A percentile compares a stretch with the other conserved stretches of the same genome.
phyloP scores from a whole-genome alignment of 2,888 invertebrate genomes.

The Frankliniella fusca region DNA sequence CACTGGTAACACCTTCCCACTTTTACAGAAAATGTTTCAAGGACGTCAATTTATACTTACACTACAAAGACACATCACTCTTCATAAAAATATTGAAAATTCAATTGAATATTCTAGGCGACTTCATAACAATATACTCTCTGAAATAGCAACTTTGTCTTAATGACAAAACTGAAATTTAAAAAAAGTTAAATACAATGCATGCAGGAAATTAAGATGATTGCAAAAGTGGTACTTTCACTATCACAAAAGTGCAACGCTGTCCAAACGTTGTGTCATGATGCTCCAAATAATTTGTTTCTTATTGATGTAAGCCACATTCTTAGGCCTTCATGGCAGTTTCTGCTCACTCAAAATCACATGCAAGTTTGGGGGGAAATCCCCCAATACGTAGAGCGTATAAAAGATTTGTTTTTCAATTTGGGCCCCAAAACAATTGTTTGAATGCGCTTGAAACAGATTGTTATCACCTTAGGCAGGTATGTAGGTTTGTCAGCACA shows the following conservation, averaged over 20 bases:
- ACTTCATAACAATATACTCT: background rate
- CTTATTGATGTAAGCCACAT: too few relatives aligned
- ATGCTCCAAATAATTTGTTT: too few relatives aligned
- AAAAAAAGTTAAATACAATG: background rate
- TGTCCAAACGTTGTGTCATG: too few relatives aligned
- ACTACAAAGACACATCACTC: background rate
- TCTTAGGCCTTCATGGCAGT: background rate
- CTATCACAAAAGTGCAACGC: background rate
- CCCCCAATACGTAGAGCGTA: too few relatives aligned
- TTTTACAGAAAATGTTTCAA: background rate
- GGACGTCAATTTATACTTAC: background rate
- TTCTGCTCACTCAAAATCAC: background rate
- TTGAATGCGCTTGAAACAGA: too few relatives aligned
- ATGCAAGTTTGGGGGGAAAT: too few relatives aligned
- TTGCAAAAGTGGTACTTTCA: background rate
- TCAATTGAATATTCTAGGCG: slow-evolving; percentile 14
- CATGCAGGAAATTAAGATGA: background rate
- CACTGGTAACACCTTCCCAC: background rate
- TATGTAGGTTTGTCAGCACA: too few relatives aligned
- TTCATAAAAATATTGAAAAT: slow-evolving; percentile 25
- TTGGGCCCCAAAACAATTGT: too few relatives aligned
- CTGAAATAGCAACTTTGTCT: background rate
- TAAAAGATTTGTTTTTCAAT: too few relatives aligned
- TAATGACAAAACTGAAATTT: background rate
- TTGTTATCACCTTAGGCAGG: too few relatives aligned